Percentiles rank a stretch among this genome's conserved stretches.
Evolutionary conservation across 2,797 vertebrate genomes (phyloP).

Genomic region (Benthosema pterotum): DNA sequence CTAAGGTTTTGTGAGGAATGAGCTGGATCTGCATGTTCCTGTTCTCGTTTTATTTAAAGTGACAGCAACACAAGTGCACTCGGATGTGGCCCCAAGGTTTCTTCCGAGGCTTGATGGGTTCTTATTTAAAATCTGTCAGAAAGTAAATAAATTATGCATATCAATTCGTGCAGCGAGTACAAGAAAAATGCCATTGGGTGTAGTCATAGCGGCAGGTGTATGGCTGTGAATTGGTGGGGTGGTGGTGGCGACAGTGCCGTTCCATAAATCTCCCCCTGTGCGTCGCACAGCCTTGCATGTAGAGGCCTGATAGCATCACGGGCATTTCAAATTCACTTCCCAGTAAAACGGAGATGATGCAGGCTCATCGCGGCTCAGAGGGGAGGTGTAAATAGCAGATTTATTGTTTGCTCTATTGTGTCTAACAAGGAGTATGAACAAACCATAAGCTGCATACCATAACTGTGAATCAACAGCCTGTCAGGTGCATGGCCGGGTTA

Average conservation of each 20-base stretch:
- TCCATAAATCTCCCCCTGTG: slow-evolving; percentile 71
- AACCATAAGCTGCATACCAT: slow-evolving; percentile 47
- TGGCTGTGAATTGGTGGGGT: slow-evolving; percentile 51
- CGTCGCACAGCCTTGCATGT: slow-evolving; percentile 48
- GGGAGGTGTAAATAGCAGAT: slow-evolving; percentile 43
- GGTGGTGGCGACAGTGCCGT: slow-evolving; percentile 32
- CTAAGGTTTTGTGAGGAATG: slow-evolving; percentile 14
- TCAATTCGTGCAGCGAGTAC: slow-evolving; percentile 59
- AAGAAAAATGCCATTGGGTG: slow-evolving; percentile 59
- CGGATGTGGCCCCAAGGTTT: slow-evolving; percentile 65
- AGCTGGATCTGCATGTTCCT: slow-evolving; percentile 52
- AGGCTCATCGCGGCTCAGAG: slow-evolving; percentile 26
- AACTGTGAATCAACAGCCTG: slow-evolving; percentile 42
- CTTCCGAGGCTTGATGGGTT: slow-evolving; percentile 57
- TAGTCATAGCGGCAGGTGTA: slow-evolving; percentile 69
- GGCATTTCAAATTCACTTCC: slow-evolving; percentile 38
- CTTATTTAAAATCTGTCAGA: slow-evolving; percentile 69
- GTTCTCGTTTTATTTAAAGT: slow-evolving; percentile 51
- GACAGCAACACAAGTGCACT: slow-evolving; percentile 47
- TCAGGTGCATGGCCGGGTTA: slow-evolving; percentile 13
- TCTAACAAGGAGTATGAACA: slow-evolving; percentile 39
- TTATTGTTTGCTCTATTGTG: slow-evolving; percentile 56
- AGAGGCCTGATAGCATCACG: slow-evolving; percentile 47
- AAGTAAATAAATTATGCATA: slow-evolving; percentile 75
- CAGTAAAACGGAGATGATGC: slow-evolving; percentile 42